Base-by-base conservation (phyloP, 2,888 invertebrate genomes). In the Ormyrus labotus region DNA sequence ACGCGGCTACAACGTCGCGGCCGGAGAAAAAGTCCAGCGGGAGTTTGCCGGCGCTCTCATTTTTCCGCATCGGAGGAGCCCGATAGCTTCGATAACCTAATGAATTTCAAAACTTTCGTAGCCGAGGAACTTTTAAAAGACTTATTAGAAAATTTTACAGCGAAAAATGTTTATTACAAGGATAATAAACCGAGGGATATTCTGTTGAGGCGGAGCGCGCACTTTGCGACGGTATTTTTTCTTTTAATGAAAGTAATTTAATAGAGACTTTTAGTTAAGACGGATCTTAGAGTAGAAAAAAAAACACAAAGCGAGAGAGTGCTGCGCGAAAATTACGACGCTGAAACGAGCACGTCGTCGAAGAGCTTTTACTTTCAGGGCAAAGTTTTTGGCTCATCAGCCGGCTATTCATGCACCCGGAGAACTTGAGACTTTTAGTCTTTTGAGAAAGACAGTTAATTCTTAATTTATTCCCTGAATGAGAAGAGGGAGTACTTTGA, bases 361-460 rank as follows among this genome's bases (percentile, higher is more conserved):
- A 7, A 76, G 70, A 61, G 81, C 77, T 77, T 73, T 81, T 71
- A 81, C 81, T 81, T 73, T 70, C 72, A 45, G 34, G 47, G 53
- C 60, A 81, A 81, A 81, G 81, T 81, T 81, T 77, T 81, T 64
- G 77, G 72, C 76, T 81, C 81, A 77, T 81, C 81, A 81, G 67
- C 60, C 69, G 77, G 80, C 74, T 74, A 78, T 74, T 80, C 82
- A 81, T 61, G 67, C 57, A 69, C 64, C 13, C 63, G 58, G 58
- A 53, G 51, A 78, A 81, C 69, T 71, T 72, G 68, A 63, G 73
- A 82, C 71, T 68, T 73, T 74, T 69, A 76, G 68, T 72, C 67
- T 61, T 60, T 70, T 72, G 63, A 78, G 78, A 77, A 71, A 83
- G 81, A 81, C 80, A 72, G 80, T 77, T 81, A 81, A 81, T 77